Percentiles rank a stretch among this genome's conserved stretches.
Conservation (phyloP, 2,888 invertebrate species). For the Therioaphis trifolii region DNA sequence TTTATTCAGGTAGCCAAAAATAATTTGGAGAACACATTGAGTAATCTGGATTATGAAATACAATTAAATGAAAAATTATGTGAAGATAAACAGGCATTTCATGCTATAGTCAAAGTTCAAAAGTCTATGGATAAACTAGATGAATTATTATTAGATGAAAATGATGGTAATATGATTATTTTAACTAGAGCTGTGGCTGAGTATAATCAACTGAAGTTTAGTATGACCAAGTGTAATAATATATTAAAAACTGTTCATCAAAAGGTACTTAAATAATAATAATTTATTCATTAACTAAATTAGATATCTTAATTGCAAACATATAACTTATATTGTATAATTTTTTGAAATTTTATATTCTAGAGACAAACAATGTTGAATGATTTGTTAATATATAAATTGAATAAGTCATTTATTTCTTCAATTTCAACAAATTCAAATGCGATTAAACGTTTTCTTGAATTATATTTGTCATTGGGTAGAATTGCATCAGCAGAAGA, state of each 20-base stretch:
- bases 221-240: slow-evolving; percentile 68
- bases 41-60: slow-evolving; percentile 47
- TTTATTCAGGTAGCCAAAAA: slow-evolving; percentile 43
- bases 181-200: slow-evolving; percentile 81
- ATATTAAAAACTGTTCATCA: slow-evolving; percentile 37
- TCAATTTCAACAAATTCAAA: slow-evolving; percentile 71
- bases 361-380: slow-evolving; percentile 69
- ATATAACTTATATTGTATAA: slow-evolving; percentile 19
- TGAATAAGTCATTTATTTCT: slow-evolving; percentile 70
- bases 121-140: slow-evolving; percentile 49
- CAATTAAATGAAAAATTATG: slow-evolving; percentile 46
- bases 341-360: slow-evolving; percentile 65
- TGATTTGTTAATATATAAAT: slow-evolving; percentile 71
- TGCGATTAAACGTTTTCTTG: slow-evolving; percentile 71
- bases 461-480: slow-evolving; percentile 76
- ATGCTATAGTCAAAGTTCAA: slow-evolving; percentile 51
- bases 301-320: neutral
- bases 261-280: neutral
- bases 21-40: slow-evolving; percentile 53
- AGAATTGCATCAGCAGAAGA: slow-evolving; percentile 79
- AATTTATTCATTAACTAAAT: neutral
- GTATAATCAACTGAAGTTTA: slow-evolving; percentile 79
- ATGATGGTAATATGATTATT: slow-evolving; percentile 68
- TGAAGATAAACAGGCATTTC: slow-evolving; percentile 49
- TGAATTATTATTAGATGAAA: slow-evolving; percentile 40